Base-by-base conservation (phyloP, 2,113 vertebrate genomes). In the Onychostoma macrolepis region DNA sequence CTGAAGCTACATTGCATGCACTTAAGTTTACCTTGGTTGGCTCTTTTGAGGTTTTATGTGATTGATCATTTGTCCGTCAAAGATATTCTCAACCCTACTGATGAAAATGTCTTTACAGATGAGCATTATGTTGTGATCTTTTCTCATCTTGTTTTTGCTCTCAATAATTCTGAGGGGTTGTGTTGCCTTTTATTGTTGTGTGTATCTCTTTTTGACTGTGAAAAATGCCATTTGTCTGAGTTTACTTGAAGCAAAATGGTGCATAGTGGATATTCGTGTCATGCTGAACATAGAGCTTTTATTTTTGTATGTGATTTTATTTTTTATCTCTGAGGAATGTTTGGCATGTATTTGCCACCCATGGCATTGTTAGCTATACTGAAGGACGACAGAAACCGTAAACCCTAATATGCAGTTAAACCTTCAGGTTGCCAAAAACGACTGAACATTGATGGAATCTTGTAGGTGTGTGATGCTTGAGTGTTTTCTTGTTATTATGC, bases 401-500 rank as follows among this genome's bases (percentile, higher is more conserved):
- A 90, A 90, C 91, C 77, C 89, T 89, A 92, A 74, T 94, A 94
- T 95, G 94, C 93, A 94, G 92, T 90, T 89, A 89, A 65, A 90
- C 84, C 71, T 93, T 93, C 93, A 92, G 93, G 92, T 94, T 92
- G 89, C 89, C 82, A 87, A 89, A 90, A 87, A 88, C 28, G 61
- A 85, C 86, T 75, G 79, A 91, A 83, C 85, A 80, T 91, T 82
- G 89, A 81, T 90, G 78, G 58, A 87, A 83, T 88, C 85, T 77
- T 90, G 74, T 88, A 82, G 38, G 61, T 87, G 84, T 90, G 90
- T 77, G 88, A 86, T 91, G 90, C 89, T 87, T 88, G 86, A 90
- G 89, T 93, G 89, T 92, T 90, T 85, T 87, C 91, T 89, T 93
- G 91, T 94, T 89, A 92, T 93, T 92, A 94, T 95, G 94, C 93